These are phyloP conservation scores for Drosophila planitibia DNA, from an alignment of 2,888 invertebrate genomes.

Conservation along the genomic window DNA sequence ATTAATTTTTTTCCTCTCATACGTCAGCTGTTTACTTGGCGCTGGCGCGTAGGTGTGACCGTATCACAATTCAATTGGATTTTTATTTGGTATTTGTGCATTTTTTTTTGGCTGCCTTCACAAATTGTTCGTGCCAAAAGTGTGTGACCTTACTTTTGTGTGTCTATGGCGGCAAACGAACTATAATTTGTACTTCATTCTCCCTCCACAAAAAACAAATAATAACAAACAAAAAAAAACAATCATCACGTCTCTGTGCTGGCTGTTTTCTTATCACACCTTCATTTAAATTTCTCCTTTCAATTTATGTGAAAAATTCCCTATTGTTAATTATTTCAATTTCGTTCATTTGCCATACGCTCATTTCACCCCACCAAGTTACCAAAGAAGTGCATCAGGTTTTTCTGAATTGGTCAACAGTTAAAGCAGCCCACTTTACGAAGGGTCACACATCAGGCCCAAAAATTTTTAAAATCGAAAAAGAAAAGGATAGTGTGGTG, in stretches of 20 bases:
- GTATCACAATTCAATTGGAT: background rate
- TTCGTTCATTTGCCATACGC: background rate
- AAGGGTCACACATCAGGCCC: too few species aligned
- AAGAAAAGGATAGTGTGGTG: too few species aligned
- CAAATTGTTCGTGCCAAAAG: background rate
- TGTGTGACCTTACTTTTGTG: background rate
- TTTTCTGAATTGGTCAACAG: too few species aligned
- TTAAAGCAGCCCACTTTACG: too few species aligned
- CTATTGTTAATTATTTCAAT: background rate
- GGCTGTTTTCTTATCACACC: background rate
- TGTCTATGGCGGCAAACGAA: background rate
- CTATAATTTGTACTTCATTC: background rate
- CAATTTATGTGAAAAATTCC: background rate
- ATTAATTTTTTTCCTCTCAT: slow-evolving; percentile 34
- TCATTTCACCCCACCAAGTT: background rate
- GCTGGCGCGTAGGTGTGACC: slow-evolving; percentile 42
- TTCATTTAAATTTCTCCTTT: background rate
- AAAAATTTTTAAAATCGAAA: fast-evolving
- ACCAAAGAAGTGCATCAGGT: too few species aligned
- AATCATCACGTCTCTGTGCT: background rate
- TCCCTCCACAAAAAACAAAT: background rate
- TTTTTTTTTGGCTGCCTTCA: background rate
- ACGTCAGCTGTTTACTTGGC: slow-evolving; percentile 60
- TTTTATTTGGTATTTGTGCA: slow-evolving; percentile 2
- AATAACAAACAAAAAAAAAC: background rate